These are phyloP conservation scores for Apus apus DNA, from an alignment of 2,113 vertebrate species.

Conservation along the genomic window DNA sequence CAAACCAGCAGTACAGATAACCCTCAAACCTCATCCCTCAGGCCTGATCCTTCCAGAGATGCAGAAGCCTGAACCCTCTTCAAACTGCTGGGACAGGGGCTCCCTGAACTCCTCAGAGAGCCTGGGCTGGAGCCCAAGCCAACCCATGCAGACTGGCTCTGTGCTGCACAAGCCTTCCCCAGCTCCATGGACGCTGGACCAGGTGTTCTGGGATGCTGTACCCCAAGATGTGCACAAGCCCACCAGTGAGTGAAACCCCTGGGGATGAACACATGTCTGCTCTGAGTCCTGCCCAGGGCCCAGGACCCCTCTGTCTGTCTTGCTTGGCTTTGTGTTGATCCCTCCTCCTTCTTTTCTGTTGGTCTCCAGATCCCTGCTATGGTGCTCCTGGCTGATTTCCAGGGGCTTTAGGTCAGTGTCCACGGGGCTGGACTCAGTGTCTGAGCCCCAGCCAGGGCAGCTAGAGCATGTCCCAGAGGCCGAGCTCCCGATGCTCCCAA, in stretches of 20 bases:
- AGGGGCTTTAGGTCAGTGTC: not conserved
- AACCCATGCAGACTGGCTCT: not conserved
- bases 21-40: not conserved
- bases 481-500: not conserved
- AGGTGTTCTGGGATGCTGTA: not conserved
- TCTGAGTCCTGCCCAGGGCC: fast-evolving
- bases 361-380: not conserved
- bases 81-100: fast-evolving
- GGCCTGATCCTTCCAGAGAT: not conserved
- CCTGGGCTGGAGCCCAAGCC: not conserved
- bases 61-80: not conserved
- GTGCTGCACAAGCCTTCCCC: not conserved
- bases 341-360: not conserved
- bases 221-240: not conserved
- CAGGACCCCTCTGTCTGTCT: not conserved
- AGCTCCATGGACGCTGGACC: fast-evolving
- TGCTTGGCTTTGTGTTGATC: not conserved
- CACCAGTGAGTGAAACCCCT: not conserved
- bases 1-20: not conserved
- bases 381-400: not conserved
- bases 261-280: not conserved
- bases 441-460: not conserved
- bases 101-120: not conserved
- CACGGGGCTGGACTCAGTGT: fast-evolving
- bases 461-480: not conserved